Evolutionary conservation across 2,113 vertebrate genomes (phyloP).

Genomic region (Sinocyclocheilus anophthalmus): DNA sequence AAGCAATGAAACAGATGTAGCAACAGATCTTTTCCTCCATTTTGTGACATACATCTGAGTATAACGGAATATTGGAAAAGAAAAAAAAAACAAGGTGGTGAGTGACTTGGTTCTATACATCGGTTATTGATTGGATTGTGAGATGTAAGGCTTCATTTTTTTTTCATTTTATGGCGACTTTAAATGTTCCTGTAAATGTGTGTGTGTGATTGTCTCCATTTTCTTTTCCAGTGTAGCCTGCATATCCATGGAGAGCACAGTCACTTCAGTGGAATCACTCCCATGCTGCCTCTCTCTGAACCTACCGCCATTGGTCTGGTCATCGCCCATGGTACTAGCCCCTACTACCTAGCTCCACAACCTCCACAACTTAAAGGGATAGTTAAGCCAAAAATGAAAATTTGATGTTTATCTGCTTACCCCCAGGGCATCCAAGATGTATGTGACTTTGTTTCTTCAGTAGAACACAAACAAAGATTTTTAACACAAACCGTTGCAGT

Average conservation of each 20-base stretch:
- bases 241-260: constrained; percentile 82
- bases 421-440: too few relatives aligned
- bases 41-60: not conserved
- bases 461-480: too few relatives aligned
- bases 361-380: not conserved
- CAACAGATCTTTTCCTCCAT: not conserved
- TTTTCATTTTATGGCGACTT: not conserved
- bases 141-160: too few relatives aligned
- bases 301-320: constrained; percentile 74
- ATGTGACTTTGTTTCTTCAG: too few relatives aligned
- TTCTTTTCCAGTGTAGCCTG: constrained; percentile 74
- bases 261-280: constrained; percentile 70
- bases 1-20: not conserved
- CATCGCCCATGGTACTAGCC: constrained; percentile 76
- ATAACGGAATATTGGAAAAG: not conserved
- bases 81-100: too few relatives aligned
- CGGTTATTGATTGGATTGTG: not conserved
- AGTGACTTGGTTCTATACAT: too few relatives aligned
- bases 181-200: not conserved
- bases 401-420: too few relatives aligned
- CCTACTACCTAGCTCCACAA: not conserved
- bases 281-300: constrained; percentile 76
- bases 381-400: too few relatives aligned
- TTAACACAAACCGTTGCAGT: too few relatives aligned
- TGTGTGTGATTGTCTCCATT: not conserved